Evolutionary conservation across 2,888 invertebrate species (phyloP), one percentile per base, ranked within the genome.

Genomic region (Lomographa bimaculata): DNA sequence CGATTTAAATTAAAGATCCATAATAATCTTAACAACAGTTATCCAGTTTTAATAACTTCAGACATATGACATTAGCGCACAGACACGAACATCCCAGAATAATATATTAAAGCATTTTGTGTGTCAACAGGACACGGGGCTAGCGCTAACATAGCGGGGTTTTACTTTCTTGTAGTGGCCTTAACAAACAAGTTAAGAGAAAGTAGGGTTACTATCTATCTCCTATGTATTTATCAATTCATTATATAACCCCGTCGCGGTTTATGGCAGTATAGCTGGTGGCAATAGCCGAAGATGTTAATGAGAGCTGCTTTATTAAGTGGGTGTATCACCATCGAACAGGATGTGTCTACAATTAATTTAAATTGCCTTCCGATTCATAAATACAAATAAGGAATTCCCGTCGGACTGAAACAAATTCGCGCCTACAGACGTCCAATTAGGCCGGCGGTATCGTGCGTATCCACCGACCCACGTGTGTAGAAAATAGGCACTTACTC

Each of bases 111-210:
- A 66, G 60, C 73, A 79, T 49, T 52, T 51, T 85, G 81, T 85
- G 73, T 86, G 87, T 85, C 81, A 87, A 77, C 86, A 84, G 87
- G 86, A 85, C 85, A 79, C 82, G 71, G 73, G 79, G 77, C 78
- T 76, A 78, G 78, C 79, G 74, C 76, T 63, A 71, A 78, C 81
- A 79, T 83, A 83, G 85, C 83, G 83, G 84, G 78, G 84, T 87
- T 89, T 87, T 87, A 87, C 87, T 89, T 89, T 89, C 89, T 82
- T 83, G 71, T 71, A 75, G 76, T 79, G 79, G 82, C 85, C 81
- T 75, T 79, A 79, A 81, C 79, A 85, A 85, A 84, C 82, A 79
- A 84, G 84, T 84, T 82, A 79, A 81, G 87, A 85, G 86, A 87
- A 89, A 87, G 85, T 89, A 83, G 84, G 82, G 80, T 82, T 76